These are phyloP conservation scores for Apis laboriosa DNA, from an alignment of 1,140 invertebrate species.

Conservation along the genomic window DNA sequence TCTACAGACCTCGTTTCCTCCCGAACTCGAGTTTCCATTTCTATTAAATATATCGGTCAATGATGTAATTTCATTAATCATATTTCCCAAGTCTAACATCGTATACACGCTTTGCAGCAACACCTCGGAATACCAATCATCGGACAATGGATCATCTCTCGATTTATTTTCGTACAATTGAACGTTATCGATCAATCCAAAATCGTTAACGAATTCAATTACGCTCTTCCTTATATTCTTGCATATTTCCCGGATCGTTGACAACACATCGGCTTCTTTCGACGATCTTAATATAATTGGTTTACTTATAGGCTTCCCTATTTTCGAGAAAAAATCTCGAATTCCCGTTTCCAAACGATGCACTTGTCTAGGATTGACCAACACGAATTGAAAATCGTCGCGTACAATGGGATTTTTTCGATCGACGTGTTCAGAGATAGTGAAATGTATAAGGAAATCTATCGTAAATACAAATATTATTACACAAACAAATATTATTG, in stretches of 20 bases:
- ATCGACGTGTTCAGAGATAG: neutral
- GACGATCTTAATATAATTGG: slow-evolving; percentile 32
- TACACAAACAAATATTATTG: neutral
- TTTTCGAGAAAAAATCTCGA: slow-evolving; percentile 30
- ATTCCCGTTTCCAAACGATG: slow-evolving; percentile 31
- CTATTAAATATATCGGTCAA: neutral
- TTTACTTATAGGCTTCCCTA: neutral
- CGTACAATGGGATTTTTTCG: neutral
- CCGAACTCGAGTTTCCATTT: neutral
- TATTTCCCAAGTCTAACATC: slow-evolving; percentile 32
- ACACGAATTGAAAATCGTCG: neutral
- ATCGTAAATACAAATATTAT: neutral
- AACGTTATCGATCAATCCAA: slow-evolving; percentile 30
- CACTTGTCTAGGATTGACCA: slow-evolving; percentile 47
- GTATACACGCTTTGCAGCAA: slow-evolving; percentile 20
- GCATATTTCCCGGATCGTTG: slow-evolving; percentile 42
- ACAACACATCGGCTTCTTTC: slow-evolving; percentile 1
- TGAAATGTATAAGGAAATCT: neutral
- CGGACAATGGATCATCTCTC: slow-evolving; percentile 17
- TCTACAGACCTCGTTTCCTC: slow-evolving; percentile 21
- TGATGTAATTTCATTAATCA: slow-evolving; percentile 30
- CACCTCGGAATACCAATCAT: slow-evolving; percentile 43
- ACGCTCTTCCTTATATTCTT: slow-evolving; percentile 21
- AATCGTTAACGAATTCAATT: slow-evolving; percentile 13
- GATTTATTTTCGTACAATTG: slow-evolving; percentile 13